These are phyloP conservation scores for Aptenodytes patagonicus DNA, from an alignment of 2,113 vertebrate species.

Conservation along the genomic window DNA sequence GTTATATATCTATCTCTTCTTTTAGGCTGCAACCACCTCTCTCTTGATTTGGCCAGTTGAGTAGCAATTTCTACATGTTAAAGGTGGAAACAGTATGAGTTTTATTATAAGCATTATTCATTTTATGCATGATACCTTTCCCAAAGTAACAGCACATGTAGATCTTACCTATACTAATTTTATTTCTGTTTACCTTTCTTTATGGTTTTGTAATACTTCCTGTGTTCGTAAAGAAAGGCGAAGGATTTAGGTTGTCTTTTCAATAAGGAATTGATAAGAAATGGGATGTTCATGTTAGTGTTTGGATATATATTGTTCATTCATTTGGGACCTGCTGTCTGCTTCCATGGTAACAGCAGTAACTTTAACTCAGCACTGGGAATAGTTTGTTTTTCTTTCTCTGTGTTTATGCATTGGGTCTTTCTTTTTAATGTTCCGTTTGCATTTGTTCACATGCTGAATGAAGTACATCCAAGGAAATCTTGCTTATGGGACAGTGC, in stretches of 20 bases:
- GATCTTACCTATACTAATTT: constrained; percentile 15
- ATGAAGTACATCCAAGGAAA: neutral
- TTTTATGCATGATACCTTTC: constrained; percentile 54
- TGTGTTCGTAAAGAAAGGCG: neutral
- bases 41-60: constrained; percentile 57
- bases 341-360: constrained; percentile 59
- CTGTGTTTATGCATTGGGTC: neutral
- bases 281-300: neutral
- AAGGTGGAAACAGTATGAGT: constrained; percentile 53
- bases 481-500: neutral
- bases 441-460: neutral
- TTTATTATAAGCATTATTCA: constrained; percentile 44
- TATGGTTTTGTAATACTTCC: neutral
- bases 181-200: neutral
- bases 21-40: constrained; percentile 47
- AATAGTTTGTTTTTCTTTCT: constrained; percentile 31
- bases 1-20: constrained; percentile 56
- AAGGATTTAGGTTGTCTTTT: neutral
- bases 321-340: constrained; percentile 57
- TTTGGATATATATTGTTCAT: neutral
- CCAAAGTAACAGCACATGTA: constrained; percentile 22
- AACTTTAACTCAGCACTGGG: constrained; percentile 66
- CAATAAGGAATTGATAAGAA: neutral
- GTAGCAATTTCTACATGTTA: constrained; percentile 58
- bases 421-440: neutral